Conservation (phyloP, 1,140 invertebrate genomes). For the Coelopa frigida region DNA sequence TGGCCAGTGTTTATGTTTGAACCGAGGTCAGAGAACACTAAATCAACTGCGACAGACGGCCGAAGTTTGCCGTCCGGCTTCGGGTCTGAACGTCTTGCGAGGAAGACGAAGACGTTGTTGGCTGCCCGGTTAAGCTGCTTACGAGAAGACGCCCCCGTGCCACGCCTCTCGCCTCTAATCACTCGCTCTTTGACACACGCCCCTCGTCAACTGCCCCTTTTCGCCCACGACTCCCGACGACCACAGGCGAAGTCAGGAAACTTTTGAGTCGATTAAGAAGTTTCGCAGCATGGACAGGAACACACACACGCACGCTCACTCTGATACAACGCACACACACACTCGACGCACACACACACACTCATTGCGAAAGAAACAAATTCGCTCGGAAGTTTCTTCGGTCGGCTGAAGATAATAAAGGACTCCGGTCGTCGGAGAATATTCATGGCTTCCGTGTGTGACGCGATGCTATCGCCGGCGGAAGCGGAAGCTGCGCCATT, state of each 20-base stretch:
- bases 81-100: too few relatives aligned
- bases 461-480: constrained; percentile 5
- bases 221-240: too few relatives aligned
- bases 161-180: too few relatives aligned
- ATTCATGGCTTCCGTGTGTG: constrained; percentile 6
- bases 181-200: too few relatives aligned
- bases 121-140: background rate
- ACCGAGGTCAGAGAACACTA: constrained; percentile 45
- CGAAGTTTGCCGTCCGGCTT: constrained; percentile 2
- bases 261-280: constrained; percentile 11
- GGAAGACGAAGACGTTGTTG: constrained; percentile 1
- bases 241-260: too few relatives aligned
- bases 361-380: constrained; percentile 4
- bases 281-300: background rate
- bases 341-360: background rate
- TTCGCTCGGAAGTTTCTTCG: constrained; percentile 8
- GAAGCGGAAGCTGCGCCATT: constrained; percentile 7
- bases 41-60: constrained; percentile 36
- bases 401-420: constrained; percentile 9
- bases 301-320: background rate
- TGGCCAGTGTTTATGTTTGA: constrained; percentile 38
- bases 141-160: too few relatives aligned
- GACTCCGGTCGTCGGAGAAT: constrained; percentile 7
- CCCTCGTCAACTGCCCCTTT: too few relatives aligned
- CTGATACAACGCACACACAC: background rate